Evolutionary conservation across 1,140 invertebrate genomes (phyloP).

Genomic region (Acyrthosiphon pisum): DNA sequence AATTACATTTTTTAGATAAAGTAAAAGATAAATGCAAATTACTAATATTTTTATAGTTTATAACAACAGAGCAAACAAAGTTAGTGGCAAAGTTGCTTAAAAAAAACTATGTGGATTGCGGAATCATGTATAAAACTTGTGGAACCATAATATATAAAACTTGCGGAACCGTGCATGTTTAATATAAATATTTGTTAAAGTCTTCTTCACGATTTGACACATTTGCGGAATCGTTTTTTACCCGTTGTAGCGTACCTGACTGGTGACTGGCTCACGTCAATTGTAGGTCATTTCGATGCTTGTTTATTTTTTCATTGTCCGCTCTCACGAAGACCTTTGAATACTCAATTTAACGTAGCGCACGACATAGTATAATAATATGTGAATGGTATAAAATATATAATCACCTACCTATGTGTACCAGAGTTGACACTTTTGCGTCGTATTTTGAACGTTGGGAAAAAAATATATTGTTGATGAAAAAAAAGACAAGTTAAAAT

Average conservation of each 20-base stretch:
- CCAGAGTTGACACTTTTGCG: not conserved
- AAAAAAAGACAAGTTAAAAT: not conserved
- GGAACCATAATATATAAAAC: too few species aligned
- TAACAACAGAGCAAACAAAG: not conserved
- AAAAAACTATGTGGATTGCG: not conserved
- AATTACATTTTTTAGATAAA: too few species aligned
- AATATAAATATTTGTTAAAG: not conserved
- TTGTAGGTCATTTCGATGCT: accelerated
- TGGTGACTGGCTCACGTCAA: too few species aligned
- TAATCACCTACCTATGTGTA: not conserved
- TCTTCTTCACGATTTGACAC: not conserved
- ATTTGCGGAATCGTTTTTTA: not conserved
- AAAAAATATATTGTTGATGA: not conserved
- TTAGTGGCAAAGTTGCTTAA: not conserved
- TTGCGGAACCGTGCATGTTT: too few species aligned
- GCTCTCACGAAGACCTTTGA: not conserved
- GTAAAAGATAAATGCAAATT: too few species aligned
- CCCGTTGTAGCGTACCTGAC: too few species aligned
- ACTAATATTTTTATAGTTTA: not conserved
- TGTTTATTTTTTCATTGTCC: not conserved
- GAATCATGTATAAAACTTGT: not conserved
- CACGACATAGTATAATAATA: not conserved
- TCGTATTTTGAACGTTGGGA: not conserved
- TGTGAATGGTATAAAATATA: not conserved
- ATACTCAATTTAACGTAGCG: not conserved